Conservation (phyloP, 2,113 vertebrate genomes). For the Neolamprologus kungweensis region DNA sequence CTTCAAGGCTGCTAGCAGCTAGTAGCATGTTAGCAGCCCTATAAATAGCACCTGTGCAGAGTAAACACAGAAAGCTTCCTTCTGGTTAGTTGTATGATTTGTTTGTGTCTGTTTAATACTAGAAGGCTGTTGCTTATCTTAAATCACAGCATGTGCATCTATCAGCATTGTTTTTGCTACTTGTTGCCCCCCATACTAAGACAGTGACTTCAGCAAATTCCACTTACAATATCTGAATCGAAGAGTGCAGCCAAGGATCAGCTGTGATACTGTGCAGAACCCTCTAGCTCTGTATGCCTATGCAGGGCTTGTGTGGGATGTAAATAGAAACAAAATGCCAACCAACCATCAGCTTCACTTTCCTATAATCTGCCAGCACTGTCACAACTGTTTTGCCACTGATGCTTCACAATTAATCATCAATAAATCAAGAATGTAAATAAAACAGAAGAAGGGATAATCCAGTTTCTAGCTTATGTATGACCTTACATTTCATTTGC, state of each 20-base stretch:
- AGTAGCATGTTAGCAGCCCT: not conserved
- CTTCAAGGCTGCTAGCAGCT: not conserved
- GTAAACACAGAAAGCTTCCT: not conserved
- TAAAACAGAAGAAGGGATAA: not conserved
- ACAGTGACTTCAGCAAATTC: not conserved
- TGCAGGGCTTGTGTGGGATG: not conserved
- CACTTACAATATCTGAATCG: not conserved
- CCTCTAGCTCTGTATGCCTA: not conserved
- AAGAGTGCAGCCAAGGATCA: not conserved
- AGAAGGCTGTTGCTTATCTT: not conserved
- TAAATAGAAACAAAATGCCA: not conserved
- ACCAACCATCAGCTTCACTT: not conserved
- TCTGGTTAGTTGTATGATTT: not conserved
- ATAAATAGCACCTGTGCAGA: not conserved
- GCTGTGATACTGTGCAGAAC: not conserved
- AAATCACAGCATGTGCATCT: not conserved
- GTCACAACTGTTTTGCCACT: not conserved
- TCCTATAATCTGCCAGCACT: not conserved
- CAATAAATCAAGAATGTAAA: not conserved
- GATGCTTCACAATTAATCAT: not conserved
- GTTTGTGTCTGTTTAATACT: not conserved
- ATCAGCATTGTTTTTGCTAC: not conserved
- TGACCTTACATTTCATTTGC: not conserved
- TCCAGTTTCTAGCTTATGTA: not conserved
- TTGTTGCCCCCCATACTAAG: not conserved